A percentile compares a stretch with the other conserved stretches of the same genome.
phyloP scores from a whole-genome alignment of 1,140 invertebrate species.

The Macrobrachium rosenbergii region DNA sequence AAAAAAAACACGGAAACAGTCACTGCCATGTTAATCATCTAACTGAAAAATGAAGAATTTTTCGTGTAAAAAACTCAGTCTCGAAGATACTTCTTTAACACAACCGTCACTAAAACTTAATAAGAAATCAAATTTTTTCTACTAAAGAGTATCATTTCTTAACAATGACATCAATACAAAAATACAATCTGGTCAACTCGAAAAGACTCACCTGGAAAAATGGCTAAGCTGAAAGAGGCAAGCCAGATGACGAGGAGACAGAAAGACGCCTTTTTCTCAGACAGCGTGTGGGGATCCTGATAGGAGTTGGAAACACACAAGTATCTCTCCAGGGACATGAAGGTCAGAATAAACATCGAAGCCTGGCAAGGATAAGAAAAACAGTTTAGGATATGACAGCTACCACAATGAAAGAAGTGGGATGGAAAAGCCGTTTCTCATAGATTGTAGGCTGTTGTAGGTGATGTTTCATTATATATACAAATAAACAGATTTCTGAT shows the following conservation, averaged over 20 bases:
- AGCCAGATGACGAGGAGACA: slow-evolving; percentile 77
- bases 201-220: slow-evolving; percentile 75
- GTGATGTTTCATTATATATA: neutral
- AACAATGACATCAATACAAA: neutral
- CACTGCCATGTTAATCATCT: no score
- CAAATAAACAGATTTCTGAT: neutral
- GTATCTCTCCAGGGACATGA: slow-evolving; percentile 83
- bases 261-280: slow-evolving; percentile 73
- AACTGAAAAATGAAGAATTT: no score
- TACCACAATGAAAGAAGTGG: neutral
- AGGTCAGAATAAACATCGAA: slow-evolving; percentile 81
- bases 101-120: neutral
- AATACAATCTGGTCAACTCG: no score
- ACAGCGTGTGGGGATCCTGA: slow-evolving; percentile 76
- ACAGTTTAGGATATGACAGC: no score
- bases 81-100: neutral
- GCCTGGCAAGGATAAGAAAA: slow-evolving; percentile 71
- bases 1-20: no score
- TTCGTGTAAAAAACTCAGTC: no score
- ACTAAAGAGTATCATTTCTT: no score
- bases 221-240: slow-evolving; percentile 76
- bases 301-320: slow-evolving; percentile 78
- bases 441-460: neutral
- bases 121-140: no score
- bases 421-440: neutral